Base-by-base conservation (phyloP, 2,888 invertebrate genomes). In the Rhingia campestris region DNA sequence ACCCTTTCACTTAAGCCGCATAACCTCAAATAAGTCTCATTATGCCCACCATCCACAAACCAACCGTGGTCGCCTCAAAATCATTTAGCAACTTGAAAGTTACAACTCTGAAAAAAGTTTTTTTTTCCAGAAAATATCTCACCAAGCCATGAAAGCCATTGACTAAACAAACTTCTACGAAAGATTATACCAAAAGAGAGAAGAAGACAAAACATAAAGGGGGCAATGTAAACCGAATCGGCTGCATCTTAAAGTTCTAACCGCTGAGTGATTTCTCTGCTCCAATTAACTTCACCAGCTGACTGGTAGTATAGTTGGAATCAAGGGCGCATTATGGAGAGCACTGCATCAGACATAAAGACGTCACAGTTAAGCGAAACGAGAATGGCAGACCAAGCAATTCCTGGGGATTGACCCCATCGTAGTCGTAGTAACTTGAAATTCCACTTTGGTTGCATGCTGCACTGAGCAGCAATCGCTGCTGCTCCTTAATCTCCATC, bases 221-320 rank as follows among this genome's bases (percentile, higher is more conserved):
- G 39, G n/a, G 30, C 33, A 70, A 70, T 43, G 63, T 75, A 70
- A 81, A 64, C 43, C 58, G 56, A 63, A 35, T 63, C 69, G 64
- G 64, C 45, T 81, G 76, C 76, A 59, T 54, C 70, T 70, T 64
- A 22, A 59, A 58, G 58, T 76, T 75, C 63, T 59, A 64, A 53
- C 51, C 56, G 59, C 64, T 64, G 76, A 81, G 75, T 64, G 76
- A 76, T 81, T 70, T 76, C 53, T 33, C 6, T 64, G 74, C 64
- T 66, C 74, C 74, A 74, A 76, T 76, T 76, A 76, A 45, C 75
- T 67, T 53, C 53, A 30, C 58, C 47, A 51, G 43, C 59, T 32
- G 35, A 45, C 45, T 45, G 7, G 67, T 43, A 35, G 41, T 43
- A 6, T 43, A 14, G 47, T 37, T 39, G 10, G 51, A 22, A 54